phyloP scores from a whole-genome alignment of 2,113 vertebrate species.

The Eira barbara region DNA sequence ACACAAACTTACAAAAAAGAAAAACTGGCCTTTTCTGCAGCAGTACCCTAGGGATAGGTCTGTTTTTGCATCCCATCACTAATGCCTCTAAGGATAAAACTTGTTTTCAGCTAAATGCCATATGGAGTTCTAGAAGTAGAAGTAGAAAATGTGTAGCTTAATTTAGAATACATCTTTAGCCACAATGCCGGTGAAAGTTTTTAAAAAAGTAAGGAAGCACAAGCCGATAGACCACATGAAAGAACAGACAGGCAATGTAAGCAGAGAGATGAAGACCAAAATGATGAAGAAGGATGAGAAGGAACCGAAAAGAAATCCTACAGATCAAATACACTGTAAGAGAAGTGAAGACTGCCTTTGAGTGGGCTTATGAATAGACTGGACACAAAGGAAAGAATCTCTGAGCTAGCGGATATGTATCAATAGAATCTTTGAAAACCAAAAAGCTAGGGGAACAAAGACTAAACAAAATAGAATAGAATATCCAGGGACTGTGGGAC shows the following conservation, averaged over 20 bases:
- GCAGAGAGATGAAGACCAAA: background rate
- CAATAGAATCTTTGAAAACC: background rate
- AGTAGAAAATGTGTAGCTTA: background rate
- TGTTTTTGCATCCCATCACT: constrained; percentile 28
- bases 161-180: constrained; percentile 7
- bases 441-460: background rate
- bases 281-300: background rate
- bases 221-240: background rate
- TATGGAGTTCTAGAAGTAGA: background rate
- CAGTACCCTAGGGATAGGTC: background rate
- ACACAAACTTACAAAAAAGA: constrained; percentile 42
- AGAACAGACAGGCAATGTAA: background rate
- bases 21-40: constrained; percentile 21
- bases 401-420: background rate
- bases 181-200: background rate
- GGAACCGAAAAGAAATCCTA: background rate
- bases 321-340: background rate
- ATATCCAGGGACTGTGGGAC: background rate
- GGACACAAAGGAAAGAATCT: background rate
- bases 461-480: background rate
- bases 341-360: background rate
- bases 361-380: background rate
- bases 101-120: constrained; percentile 47
- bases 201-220: constrained; percentile 7
- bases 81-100: background rate